Evolutionary conservation across 2,113 vertebrate species (phyloP).

Genomic region (Dendrocopos noguchii): DNA sequence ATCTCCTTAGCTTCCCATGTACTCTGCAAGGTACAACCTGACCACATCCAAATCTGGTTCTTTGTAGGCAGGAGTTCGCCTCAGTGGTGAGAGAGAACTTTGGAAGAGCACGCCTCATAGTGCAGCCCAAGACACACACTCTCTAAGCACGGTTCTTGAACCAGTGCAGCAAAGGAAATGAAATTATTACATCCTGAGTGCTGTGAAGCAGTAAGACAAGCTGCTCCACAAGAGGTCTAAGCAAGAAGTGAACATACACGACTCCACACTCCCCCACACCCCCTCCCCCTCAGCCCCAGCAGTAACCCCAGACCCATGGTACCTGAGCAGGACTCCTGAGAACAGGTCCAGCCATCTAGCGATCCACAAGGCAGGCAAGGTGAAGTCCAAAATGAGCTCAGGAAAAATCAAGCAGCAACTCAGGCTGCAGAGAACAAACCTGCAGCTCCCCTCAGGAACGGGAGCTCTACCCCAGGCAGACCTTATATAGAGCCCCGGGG

Average conservation of each 20-base stretch:
- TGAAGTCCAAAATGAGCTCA: neutral
- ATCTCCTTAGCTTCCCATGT: neutral
- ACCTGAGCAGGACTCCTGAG: neutral
- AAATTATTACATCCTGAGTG: neutral
- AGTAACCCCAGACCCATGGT: fast-evolving
- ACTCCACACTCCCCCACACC: too few species aligned
- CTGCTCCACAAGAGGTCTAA: fast-evolving
- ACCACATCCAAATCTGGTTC: neutral
- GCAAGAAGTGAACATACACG: neutral
- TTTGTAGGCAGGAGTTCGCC: neutral
- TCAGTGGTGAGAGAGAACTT: neutral
- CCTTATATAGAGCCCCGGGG: neutral
- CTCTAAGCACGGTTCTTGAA: neutral
- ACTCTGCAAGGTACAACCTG: neutral
- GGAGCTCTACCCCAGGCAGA: fast-evolving
- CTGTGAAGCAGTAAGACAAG: neutral
- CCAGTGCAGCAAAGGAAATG: neutral
- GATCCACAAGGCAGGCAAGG: neutral
- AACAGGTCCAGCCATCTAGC: neutral
- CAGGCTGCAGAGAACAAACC: neutral
- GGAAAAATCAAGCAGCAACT: neutral
- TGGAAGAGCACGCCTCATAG: neutral
- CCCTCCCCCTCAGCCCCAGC: too few species aligned
- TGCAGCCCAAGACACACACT: fast-evolving
- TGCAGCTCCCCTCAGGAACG: fast-evolving